phyloP scores from a whole-genome alignment of 2,888 invertebrate genomes.

The Cancer borealis region DNA sequence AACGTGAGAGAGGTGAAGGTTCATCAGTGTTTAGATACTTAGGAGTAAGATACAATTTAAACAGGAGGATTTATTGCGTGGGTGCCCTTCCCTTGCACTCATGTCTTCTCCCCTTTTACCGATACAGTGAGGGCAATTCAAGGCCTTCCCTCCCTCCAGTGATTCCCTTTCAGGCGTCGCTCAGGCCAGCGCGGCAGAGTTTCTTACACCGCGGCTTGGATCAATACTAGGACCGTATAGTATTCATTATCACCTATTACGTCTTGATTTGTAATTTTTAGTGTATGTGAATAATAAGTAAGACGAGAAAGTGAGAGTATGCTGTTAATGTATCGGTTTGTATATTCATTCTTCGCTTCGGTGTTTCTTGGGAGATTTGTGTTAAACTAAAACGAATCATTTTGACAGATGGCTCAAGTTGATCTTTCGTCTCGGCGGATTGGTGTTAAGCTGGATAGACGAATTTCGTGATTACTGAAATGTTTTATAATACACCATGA shows the following conservation, averaged over 20 bases:
- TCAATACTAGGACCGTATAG: constrained; percentile 48
- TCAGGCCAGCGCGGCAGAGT: constrained; percentile 56
- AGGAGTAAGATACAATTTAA: not conserved
- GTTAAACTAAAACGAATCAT: constrained; percentile 59
- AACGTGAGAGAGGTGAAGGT: not conserved
- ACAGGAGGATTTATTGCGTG: not conserved
- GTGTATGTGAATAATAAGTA: not conserved
- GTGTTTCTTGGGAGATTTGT: not conserved
- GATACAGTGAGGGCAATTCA: not conserved
- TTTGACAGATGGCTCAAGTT: constrained; percentile 63
- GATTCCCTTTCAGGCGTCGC: not conserved
- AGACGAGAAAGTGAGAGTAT: not conserved
- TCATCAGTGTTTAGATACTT: not conserved
- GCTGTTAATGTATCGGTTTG: not conserved
- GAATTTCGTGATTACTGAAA: not conserved
- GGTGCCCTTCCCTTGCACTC: not conserved
- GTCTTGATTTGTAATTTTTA: not conserved
- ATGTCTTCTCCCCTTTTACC: not conserved
- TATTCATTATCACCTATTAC: constrained; percentile 25
- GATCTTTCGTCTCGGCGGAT: constrained; percentile 15
- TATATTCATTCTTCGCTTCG: not conserved
- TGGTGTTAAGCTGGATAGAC: not conserved
- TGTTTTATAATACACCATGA: not conserved
- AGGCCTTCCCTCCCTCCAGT: constrained; percentile 10
- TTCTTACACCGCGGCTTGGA: constrained; percentile 62